Evolutionary conservation across 2,797 vertebrate species (phyloP).

Genomic region (Tiaroga cobitis): DNA sequence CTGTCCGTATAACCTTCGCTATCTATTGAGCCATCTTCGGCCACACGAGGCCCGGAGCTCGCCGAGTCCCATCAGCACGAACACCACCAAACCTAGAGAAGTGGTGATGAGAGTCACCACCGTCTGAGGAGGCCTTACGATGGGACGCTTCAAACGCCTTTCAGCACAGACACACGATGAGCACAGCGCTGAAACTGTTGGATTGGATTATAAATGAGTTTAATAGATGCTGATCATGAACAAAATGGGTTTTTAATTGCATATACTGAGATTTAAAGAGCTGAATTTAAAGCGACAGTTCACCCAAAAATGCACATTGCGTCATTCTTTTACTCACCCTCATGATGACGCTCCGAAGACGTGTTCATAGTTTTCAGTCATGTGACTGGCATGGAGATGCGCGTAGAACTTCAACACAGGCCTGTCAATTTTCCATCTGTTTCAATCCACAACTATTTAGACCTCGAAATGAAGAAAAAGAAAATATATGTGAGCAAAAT

Average conservation of each 20-base stretch:
- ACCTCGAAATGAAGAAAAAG: background rate
- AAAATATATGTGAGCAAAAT: background rate
- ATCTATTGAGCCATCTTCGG: constrained; percentile 96
- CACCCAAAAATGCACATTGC: background rate
- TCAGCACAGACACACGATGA: constrained; percentile 43
- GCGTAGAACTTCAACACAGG: background rate
- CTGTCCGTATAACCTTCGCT: constrained; percentile 97
- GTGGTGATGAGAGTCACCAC: constrained; percentile 99
- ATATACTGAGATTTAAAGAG: background rate
- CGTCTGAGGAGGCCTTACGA: constrained; percentile 88
- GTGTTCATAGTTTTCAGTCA: background rate
- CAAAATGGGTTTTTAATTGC: background rate
- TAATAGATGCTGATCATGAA: background rate
- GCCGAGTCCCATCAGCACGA: constrained; percentile 65
- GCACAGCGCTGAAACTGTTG: background rate
- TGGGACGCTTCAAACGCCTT: constrained; percentile 46
- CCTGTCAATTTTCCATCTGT: background rate
- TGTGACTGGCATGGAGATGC: background rate
- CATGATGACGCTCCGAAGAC: background rate
- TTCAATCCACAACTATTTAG: background rate
- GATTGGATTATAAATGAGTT: background rate
- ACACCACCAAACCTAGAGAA: constrained; percentile 85
- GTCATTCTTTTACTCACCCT: constrained; percentile 3
- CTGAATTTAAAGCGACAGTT: background rate
- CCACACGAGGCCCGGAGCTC: constrained; percentile 87